These are phyloP conservation scores for Planococcus citri DNA, from an alignment of 1,140 invertebrate species.

Conservation along the genomic window DNA sequence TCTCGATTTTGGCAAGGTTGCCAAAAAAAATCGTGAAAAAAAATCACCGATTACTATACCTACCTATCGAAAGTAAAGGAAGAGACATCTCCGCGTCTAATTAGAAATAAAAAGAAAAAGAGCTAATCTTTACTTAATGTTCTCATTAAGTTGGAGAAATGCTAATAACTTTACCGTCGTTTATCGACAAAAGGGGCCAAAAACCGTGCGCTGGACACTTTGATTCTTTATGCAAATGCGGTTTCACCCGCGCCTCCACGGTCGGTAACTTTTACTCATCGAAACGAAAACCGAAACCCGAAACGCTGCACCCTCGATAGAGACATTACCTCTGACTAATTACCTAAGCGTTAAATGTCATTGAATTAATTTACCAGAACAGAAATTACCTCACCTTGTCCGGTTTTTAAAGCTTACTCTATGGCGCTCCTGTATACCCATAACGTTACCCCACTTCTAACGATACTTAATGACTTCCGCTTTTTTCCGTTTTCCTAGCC, in stretches of 20 bases:
- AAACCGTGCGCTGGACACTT: slow-evolving; percentile 13
- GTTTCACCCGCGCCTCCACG: background rate
- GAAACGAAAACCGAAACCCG: slow-evolving; percentile 15
- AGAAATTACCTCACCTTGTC: slow-evolving; percentile 20
- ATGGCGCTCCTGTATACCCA: background rate
- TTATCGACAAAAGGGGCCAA: slow-evolving; percentile 8
- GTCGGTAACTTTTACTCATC: background rate
- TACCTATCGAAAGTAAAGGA: background rate
- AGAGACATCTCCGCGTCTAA: background rate
- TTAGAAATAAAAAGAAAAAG: background rate
- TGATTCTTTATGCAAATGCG: slow-evolving; percentile 20
- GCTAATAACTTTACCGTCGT: slow-evolving; percentile 6
- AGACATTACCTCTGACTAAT: slow-evolving; percentile 20
- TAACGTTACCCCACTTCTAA: slow-evolving; percentile 11
- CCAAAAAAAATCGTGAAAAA: background rate
- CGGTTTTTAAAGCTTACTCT: background rate
- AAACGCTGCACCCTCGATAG: background rate
- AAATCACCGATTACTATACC: too few species aligned
- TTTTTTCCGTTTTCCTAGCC: background rate
- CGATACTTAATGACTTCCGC: slow-evolving; percentile 17
- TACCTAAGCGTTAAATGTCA: slow-evolving; percentile 19
- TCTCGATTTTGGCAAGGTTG: background rate
- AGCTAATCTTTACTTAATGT: background rate
- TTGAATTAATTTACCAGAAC: slow-evolving; percentile 19
- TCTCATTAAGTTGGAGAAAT: slow-evolving; percentile 7